Conservation (phyloP, 1,140 invertebrate genomes). For the Solenopsis fugax region DNA sequence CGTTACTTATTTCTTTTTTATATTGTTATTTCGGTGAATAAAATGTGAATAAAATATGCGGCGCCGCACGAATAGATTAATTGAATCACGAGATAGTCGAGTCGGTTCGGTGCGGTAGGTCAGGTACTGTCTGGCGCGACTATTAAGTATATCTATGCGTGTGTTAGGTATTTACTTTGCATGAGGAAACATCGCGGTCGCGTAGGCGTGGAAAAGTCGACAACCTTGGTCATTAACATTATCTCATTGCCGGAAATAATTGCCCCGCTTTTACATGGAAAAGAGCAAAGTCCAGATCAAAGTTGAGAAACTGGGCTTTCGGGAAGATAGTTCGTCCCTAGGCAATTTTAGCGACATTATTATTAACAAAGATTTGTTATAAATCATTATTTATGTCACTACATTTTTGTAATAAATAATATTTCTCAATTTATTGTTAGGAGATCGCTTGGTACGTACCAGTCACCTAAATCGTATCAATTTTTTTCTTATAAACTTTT, state of each 20-base stretch:
- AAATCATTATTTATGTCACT: background rate
- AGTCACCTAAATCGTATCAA: background rate
- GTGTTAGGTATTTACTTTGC: background rate
- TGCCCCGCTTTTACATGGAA: background rate
- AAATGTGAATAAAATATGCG: background rate
- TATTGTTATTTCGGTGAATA: background rate
- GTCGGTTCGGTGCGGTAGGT: background rate
- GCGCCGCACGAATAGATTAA: background rate
- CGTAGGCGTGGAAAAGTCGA: background rate
- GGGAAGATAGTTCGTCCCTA: background rate
- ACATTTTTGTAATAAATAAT: slow-evolving; percentile 3
- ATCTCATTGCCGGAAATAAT: background rate
- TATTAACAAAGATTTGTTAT: background rate
- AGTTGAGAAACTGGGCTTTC: background rate
- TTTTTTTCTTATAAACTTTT: background rate
- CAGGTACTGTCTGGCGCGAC: background rate
- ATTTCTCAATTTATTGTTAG: background rate
- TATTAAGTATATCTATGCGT: background rate
- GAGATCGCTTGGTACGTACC: background rate
- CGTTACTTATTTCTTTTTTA: background rate
- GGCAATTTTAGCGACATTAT: background rate
- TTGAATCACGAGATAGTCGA: background rate
- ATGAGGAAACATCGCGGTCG: background rate
- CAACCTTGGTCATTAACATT: background rate
- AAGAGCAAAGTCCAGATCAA: background rate